Percentiles rank a stretch among this genome's conserved stretches.
Conservation (phyloP, 2,113 vertebrate genomes). For the Zosterops borbonicus region DNA sequence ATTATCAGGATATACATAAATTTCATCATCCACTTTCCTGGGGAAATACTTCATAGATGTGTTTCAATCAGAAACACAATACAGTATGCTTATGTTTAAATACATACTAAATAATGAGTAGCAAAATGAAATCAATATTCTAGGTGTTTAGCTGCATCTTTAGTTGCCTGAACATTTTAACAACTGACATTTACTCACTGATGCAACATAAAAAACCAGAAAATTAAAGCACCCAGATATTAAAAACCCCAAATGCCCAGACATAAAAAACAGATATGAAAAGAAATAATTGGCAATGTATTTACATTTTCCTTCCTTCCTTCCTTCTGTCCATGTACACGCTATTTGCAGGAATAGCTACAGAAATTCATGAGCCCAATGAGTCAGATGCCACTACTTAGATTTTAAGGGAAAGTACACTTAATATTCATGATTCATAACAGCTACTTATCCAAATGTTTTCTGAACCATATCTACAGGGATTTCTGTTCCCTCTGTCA, state of each 20-base stretch:
- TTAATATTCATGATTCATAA: conserved; percentile 13
- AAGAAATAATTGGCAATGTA: not conserved
- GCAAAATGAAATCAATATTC: not conserved
- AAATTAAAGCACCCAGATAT: not conserved
- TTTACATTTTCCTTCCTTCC: not conserved
- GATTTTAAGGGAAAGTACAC: not conserved
- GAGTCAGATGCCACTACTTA: not conserved
- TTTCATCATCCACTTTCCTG: not conserved
- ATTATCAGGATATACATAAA: not conserved
- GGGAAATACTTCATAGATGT: not conserved
- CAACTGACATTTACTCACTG: not conserved
- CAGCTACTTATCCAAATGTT: not conserved
- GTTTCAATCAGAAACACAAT: not conserved
- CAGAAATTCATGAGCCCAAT: not conserved
- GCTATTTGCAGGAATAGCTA: not conserved
- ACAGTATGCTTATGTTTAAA: not conserved
- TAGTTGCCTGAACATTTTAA: not conserved
- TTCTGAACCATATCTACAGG: not conserved
- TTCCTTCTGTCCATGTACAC: not conserved
- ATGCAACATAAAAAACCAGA: not conserved
- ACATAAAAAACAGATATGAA: not conserved
- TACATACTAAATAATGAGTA: not conserved
- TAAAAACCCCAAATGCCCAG: not conserved
- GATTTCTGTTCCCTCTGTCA: not conserved
- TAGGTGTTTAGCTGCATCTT: not conserved